These are phyloP conservation scores for Egretta garzetta DNA, from an alignment of 2,113 vertebrate species.

Conservation along the genomic window DNA sequence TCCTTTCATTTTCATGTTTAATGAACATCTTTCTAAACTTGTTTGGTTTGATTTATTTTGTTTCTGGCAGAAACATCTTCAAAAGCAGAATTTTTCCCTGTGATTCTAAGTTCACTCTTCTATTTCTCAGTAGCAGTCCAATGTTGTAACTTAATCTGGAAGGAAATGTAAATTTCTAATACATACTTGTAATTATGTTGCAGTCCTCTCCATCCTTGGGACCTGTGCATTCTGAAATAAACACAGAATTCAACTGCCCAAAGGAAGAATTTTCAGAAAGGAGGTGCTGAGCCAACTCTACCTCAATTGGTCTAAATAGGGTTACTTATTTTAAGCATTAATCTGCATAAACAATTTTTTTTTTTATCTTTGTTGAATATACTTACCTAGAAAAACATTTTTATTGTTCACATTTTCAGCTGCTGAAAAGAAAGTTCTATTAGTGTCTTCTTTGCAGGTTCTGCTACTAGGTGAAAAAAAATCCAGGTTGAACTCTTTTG, in stretches of 20 bases:
- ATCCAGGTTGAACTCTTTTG: neutral
- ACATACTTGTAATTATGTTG: neutral
- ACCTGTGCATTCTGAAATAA: neutral
- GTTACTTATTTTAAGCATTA: neutral
- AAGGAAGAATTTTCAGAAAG: neutral
- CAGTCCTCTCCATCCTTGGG: neutral
- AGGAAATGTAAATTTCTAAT: neutral
- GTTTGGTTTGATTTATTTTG: neutral
- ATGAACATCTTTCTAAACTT: neutral
- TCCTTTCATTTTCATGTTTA: conserved; percentile 1
- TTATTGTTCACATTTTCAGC: neutral
- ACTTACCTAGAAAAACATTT: neutral
- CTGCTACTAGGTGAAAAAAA: neutral
- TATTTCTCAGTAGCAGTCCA: neutral
- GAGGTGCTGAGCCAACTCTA: neutral
- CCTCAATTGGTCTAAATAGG: neutral
- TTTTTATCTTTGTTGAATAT: neutral
- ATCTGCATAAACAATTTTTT: neutral
- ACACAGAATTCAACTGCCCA: neutral
- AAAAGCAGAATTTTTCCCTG: neutral
- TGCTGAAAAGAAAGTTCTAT: neutral
- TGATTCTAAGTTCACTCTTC: neutral
- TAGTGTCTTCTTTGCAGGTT: neutral
- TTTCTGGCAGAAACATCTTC: neutral
- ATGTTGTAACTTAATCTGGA: neutral